Evolutionary conservation across 2,888 invertebrate genomes (phyloP).

Genomic region (Nemoura dubitans): DNA sequence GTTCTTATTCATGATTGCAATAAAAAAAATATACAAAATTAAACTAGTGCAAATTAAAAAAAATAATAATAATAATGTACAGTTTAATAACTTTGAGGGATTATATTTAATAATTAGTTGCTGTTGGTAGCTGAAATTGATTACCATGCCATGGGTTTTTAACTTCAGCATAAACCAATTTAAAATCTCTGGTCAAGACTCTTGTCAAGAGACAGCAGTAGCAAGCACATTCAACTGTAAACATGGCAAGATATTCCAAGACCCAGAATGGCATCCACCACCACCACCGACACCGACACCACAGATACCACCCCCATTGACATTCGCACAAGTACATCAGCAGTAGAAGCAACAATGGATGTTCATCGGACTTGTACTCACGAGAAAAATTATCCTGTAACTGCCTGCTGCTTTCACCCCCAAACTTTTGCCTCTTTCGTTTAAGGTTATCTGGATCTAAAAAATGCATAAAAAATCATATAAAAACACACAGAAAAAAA

Average conservation of each 20-base stretch:
- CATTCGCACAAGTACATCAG: not conserved
- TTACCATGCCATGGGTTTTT: too few species aligned
- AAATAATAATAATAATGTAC: too few species aligned
- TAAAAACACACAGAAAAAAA: constrained; percentile 47
- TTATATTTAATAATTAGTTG: too few species aligned
- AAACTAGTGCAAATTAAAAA: too few species aligned
- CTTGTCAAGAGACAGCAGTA: too few species aligned
- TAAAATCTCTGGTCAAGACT: too few species aligned
- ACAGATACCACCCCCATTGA: not conserved
- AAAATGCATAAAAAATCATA: constrained; percentile 56
- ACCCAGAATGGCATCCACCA: not conserved
- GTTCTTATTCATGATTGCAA: too few species aligned
- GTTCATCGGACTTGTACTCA: constrained; percentile 47
- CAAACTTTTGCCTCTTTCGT: constrained; percentile 68
- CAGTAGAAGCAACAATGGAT: not conserved
- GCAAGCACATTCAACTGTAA: too few species aligned
- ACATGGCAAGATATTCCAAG: not conserved
- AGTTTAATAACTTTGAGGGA: too few species aligned
- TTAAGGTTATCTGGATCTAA: constrained; percentile 69
- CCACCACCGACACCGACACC: not conserved
- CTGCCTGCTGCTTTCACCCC: constrained; percentile 61
- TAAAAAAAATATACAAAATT: too few species aligned
- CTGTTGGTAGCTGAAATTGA: too few species aligned
- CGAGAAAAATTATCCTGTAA: constrained; percentile 56
- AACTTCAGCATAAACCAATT: too few species aligned